Evolutionary conservation across 2,888 invertebrate genomes (phyloP).

Genomic region (Dryocosmus kuriphilus): DNA sequence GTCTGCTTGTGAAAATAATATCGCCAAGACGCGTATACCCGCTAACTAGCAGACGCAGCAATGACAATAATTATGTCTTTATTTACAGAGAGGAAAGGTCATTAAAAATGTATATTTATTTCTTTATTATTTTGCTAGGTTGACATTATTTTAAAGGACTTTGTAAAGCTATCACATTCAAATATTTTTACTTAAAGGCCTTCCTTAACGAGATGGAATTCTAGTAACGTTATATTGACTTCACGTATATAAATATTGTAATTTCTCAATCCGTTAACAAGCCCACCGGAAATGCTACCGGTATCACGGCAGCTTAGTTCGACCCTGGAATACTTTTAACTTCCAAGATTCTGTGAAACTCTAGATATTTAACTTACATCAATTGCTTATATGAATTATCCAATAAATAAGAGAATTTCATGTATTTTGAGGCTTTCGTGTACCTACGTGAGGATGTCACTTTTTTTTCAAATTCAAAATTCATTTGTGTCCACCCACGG

Average conservation of each 20-base stretch:
- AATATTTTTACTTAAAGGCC: neutral
- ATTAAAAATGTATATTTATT: neutral
- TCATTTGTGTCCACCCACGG: too few species aligned
- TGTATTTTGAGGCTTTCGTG: too few species aligned
- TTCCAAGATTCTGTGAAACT: neutral
- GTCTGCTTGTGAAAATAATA: constrained; percentile 42
- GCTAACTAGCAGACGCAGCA: constrained; percentile 33
- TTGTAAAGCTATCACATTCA: neutral
- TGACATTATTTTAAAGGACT: too few species aligned
- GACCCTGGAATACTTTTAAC: neutral
- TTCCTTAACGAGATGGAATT: neutral
- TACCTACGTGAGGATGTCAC: too few species aligned
- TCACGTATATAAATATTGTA: constrained; percentile 1
- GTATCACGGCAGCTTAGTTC: constrained; percentile 8
- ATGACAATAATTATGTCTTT: constrained; percentile 21
- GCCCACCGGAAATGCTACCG: constrained; percentile 10
- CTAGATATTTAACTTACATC: neutral
- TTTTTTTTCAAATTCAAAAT: too few species aligned
- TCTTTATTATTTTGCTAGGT: neutral
- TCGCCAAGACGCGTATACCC: constrained; percentile 28
- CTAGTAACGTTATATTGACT: neutral
- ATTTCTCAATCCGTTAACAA: constrained; percentile 1
- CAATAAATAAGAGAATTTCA: too few species aligned
- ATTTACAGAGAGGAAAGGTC: constrained; percentile 8
- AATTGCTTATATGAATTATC: neutral